Evolutionary conservation across 2,113 vertebrate species (phyloP).

Genomic region (Gila orcuttii): DNA sequence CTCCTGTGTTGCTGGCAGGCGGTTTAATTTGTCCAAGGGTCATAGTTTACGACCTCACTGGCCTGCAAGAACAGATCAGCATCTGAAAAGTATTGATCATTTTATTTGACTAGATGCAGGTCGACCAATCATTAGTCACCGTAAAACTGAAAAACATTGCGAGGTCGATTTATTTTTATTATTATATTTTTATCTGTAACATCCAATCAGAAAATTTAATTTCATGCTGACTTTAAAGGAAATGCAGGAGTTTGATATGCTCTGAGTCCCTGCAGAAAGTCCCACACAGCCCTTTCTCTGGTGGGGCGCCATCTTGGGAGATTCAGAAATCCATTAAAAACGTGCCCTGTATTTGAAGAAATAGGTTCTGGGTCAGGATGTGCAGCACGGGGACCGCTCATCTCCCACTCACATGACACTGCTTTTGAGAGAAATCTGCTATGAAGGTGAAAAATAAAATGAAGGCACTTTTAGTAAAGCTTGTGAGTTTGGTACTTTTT

Average conservation of each 20-base stretch:
- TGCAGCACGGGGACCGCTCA: constrained; percentile 23
- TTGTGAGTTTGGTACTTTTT: background rate
- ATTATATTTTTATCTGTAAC: background rate
- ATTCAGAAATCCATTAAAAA: constrained; percentile 50
- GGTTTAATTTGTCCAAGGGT: background rate
- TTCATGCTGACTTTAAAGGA: background rate
- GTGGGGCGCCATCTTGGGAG: constrained; percentile 41
- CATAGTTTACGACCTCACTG: constrained; percentile 7
- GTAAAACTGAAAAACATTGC: background rate
- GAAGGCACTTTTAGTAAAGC: background rate
- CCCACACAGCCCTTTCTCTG: constrained; percentile 33
- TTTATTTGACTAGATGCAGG: constrained; percentile 14
- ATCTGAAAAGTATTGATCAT: background rate
- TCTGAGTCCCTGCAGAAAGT: constrained; percentile 34
- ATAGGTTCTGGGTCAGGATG: constrained; percentile 56
- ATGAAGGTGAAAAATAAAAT: background rate
- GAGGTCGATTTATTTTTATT: background rate
- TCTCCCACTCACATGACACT: constrained; percentile 47
- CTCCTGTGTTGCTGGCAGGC: background rate
- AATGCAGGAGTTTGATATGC: background rate
- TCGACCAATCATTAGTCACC: background rate
- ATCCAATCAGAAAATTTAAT: background rate
- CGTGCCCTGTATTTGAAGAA: constrained; percentile 47
- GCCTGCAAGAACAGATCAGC: background rate
- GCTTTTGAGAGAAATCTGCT: constrained; percentile 39